These are phyloP conservation scores for Ricordea florida DNA, from an alignment of 92 coral and sea anemone genomes.

Conservation along the genomic window DNA sequence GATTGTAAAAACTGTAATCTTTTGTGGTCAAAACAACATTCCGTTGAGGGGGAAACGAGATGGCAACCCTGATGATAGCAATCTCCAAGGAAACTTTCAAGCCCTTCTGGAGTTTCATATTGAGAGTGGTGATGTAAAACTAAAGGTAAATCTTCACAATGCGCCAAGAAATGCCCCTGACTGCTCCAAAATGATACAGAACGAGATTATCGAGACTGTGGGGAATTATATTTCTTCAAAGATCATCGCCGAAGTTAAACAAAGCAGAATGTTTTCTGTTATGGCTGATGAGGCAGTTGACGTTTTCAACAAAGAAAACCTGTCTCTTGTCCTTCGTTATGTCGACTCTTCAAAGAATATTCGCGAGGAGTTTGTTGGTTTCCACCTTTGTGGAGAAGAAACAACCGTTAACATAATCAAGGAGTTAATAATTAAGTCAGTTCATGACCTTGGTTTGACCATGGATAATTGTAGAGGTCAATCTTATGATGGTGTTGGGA, in stretches of 20 bases:
- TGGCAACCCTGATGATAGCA: too few relatives aligned
- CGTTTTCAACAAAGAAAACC: constrained; percentile 59
- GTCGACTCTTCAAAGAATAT: constrained; percentile 47
- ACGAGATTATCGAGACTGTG: too few relatives aligned
- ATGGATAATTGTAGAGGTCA: constrained; percentile 76
- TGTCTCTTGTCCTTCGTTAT: constrained; percentile 51
- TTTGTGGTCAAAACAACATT: too few relatives aligned
- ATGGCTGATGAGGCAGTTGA: constrained; percentile 55
- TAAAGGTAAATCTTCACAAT: too few relatives aligned
- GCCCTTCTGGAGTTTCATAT: too few relatives aligned
- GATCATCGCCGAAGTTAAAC: constrained; percentile 21
- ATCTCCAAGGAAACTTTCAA: too few relatives aligned
- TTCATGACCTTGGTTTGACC: constrained; percentile 62
- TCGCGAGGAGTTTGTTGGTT: constrained; percentile 71
- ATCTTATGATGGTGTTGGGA: constrained; percentile 75
- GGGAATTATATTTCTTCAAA: too few relatives aligned
- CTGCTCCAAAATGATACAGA: too few relatives aligned
- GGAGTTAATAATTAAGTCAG: constrained; percentile 42
- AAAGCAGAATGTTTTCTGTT: constrained; percentile 27
- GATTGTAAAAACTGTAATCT: too few relatives aligned
- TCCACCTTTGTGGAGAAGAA: constrained; percentile 60
- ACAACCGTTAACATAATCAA: constrained; percentile 65
- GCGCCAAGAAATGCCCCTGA: too few relatives aligned
- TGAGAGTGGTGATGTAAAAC: too few relatives aligned
- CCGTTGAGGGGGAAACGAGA: too few relatives aligned